A percentile compares a stretch with the other conserved stretches of the same genome.
Conservation (phyloP, 1,140 invertebrate genomes). For the Papilio polytes region DNA sequence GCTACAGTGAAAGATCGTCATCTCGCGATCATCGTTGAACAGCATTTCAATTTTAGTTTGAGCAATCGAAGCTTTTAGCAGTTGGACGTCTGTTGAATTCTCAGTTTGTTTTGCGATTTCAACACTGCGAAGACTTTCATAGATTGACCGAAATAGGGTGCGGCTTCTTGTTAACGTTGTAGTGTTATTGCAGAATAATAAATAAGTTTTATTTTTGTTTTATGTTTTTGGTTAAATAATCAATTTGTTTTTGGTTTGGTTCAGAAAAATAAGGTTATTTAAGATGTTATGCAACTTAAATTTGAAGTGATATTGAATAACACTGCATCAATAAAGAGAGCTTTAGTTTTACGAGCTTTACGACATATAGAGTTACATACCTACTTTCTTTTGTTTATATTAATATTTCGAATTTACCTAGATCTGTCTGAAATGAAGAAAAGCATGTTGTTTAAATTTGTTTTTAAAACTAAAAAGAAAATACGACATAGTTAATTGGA, state of each 20-base stretch:
- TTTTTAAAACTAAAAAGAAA: neutral
- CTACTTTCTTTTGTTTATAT: too few species aligned
- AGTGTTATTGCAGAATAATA: slow-evolving; percentile 32
- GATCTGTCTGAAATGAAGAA: too few species aligned
- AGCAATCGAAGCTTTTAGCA: slow-evolving; percentile 65
- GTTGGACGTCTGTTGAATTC: slow-evolving; percentile 46
- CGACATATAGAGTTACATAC: neutral
- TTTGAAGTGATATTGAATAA: neutral
- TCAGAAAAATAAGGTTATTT: neutral
- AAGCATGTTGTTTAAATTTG: too few species aligned
- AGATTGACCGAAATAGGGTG: slow-evolving; percentile 36
- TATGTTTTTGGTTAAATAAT: slow-evolving; percentile 8
- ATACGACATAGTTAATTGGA: neutral
- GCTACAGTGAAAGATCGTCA: slow-evolving; percentile 37
- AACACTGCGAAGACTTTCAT: slow-evolving; percentile 46
- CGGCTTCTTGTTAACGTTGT: slow-evolving; percentile 30
- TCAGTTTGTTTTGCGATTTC: slow-evolving; percentile 53
- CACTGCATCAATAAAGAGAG: neutral
- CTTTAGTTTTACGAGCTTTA: neutral
- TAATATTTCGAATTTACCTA: too few species aligned
- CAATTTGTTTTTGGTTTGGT: slow-evolving; percentile 19
- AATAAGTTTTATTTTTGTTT: neutral
- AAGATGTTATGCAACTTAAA: neutral
- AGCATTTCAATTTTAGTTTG: slow-evolving; percentile 64
- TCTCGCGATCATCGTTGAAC: slow-evolving; percentile 55